These are phyloP conservation scores for Caenorhabditis plicata DNA, from an alignment of 2,888 invertebrate genomes.

Conservation along the genomic window DNA sequence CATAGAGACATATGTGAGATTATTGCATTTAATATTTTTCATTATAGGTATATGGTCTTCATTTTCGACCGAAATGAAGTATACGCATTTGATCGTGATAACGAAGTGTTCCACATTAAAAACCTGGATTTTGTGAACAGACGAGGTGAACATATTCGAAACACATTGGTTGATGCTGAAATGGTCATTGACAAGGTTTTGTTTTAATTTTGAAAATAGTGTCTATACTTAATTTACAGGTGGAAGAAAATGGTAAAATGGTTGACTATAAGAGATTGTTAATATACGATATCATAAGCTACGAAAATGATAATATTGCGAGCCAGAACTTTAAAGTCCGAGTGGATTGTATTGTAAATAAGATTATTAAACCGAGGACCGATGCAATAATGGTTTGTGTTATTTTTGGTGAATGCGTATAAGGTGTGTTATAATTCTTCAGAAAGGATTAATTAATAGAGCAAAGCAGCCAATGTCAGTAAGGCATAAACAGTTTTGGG, in stretches of 20 bases:
- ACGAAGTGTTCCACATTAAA: slow-evolving; percentile 76
- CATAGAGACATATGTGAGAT: no score
- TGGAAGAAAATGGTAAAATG: slow-evolving; percentile 75
- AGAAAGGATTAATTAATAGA: slow-evolving; percentile 21
- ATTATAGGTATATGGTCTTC: slow-evolving; percentile 86
- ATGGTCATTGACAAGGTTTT: slow-evolving; percentile 60
- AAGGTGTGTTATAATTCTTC: not conserved
- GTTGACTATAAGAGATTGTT: slow-evolving; percentile 82
- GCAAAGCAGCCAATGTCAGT: slow-evolving; percentile 68
- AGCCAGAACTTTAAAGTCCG: slow-evolving; percentile 77
- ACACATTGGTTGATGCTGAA: slow-evolving; percentile 61
- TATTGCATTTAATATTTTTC: no score
- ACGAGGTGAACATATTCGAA: slow-evolving; percentile 69
- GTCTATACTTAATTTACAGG: slow-evolving; percentile 66
- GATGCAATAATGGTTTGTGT: slow-evolving; percentile 75
- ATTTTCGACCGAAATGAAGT: slow-evolving; percentile 83
- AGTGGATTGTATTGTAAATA: slow-evolving; percentile 75
- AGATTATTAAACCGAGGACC: slow-evolving; percentile 72
- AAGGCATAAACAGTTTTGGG: slow-evolving; percentile 77
- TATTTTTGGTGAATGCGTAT: slow-evolving; percentile 60
- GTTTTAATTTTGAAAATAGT: not conserved
- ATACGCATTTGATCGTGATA: slow-evolving; percentile 92
- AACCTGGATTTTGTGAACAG: slow-evolving; percentile 80
- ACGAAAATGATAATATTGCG: slow-evolving; percentile 69
- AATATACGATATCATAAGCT: slow-evolving; percentile 88